Conservation (phyloP, 1,140 invertebrate genomes). For the Teleopsis dalmanni region DNA sequence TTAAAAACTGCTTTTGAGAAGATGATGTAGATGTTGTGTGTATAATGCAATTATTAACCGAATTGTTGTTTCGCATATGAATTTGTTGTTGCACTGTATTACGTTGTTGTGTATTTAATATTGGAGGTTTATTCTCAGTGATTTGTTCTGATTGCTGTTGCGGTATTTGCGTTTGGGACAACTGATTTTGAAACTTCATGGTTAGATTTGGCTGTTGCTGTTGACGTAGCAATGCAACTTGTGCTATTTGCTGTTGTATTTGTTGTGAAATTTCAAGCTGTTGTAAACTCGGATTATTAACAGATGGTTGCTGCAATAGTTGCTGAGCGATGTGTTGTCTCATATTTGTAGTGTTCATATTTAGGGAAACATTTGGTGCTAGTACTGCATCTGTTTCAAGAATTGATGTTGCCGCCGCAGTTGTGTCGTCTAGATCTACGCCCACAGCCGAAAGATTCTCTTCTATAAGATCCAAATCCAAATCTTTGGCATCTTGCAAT, state of each 20-base stretch:
- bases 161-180: background rate
- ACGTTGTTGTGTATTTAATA: too few species aligned
- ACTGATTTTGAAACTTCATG: constrained; percentile 14
- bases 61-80: constrained; percentile 1
- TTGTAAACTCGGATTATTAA: constrained; percentile 6
- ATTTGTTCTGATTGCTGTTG: constrained; percentile 5
- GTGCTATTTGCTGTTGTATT: background rate
- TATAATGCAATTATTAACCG: background rate
- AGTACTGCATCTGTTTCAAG: constrained; percentile 15
- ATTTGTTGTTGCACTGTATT: constrained; percentile 3
- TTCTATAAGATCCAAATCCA: constrained; percentile 40
- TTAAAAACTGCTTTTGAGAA: constrained; percentile 62
- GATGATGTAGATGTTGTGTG: background rate
- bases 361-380: constrained; percentile 10
- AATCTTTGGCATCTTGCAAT: constrained; percentile 42
- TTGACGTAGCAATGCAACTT: constrained; percentile 12
- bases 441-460: constrained; percentile 36
- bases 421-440: constrained; percentile 31
- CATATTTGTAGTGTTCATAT: constrained; percentile 9
- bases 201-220: constrained; percentile 17
- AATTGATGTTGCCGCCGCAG: constrained; percentile 23
- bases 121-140: too few species aligned
- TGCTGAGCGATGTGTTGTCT: constrained; percentile 15
- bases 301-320: constrained; percentile 17
- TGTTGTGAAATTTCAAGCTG: constrained; percentile 8